Evolutionary conservation across 1,140 invertebrate genomes (phyloP), one percentile per base, ranked within the genome.

Genomic region (Drosophila nigrodunni): DNA sequence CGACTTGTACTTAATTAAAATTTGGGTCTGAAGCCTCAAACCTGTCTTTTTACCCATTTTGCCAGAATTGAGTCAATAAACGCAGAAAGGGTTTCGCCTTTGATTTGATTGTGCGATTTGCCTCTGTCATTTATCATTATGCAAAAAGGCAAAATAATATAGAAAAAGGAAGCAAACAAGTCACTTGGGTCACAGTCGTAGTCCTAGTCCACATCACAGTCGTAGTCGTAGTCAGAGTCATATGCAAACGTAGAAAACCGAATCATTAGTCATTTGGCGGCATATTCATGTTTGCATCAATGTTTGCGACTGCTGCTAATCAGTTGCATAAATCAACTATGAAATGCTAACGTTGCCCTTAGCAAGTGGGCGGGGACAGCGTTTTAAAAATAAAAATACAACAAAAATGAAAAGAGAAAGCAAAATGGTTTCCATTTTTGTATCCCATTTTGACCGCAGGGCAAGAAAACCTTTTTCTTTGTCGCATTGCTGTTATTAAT

Each of bases 271-370:
- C 85, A 89, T 89, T 88, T 66, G 57, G 54, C 35, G 77, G 82
- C 80, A 73, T 74, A 78, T 75, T 73, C 67, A 77, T 83, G 77
- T 83, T 49, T 76, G 80, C 85, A 81, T 81, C 78, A 78, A 65
- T 80, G 25, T 85, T 72, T 59, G 65, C 60, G 71, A 74, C 47
- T 52, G 44, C 35, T 64, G 83, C 85, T 89, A 90, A 89, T 89
- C 85, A 90, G 81, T 78, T 85, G 86, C 75, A 89, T 89, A 89
- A 89, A 89, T 89, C 85, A 86, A 70, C 47, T 89, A 74, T 49
- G 78, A 81, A 85, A 89, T 76, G 67, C 25, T 25, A 66, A 30
- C 9, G 2, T 34, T 50, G 57, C 50, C 39, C 13, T 15, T 4
- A n/a, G 5, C 18, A 25, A 34, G 10, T 57, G 52, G 52, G 35